A percentile compares a stretch with the other conserved stretches of the same genome.
These are phyloP conservation scores for Sipha maydis DNA, from an alignment of 2,888 invertebrate genomes.

Conservation along the genomic window DNA sequence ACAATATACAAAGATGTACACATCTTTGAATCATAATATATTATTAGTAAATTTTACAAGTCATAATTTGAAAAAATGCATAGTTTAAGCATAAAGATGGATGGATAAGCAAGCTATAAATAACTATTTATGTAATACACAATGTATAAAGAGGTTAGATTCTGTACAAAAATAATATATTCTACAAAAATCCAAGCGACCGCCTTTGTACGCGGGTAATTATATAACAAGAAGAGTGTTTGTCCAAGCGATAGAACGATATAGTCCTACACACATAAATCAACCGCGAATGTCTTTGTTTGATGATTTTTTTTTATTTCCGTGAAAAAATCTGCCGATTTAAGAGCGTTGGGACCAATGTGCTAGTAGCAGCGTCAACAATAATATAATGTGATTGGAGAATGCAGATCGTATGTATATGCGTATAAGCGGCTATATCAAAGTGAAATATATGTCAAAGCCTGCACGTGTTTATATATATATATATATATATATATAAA, in stretches of 20 bases:
- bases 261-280: not conserved
- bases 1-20: too few relatives aligned
- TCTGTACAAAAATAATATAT: too few relatives aligned
- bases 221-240: not conserved
- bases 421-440: not conserved
- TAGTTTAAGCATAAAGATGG: too few relatives aligned
- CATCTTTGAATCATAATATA: too few relatives aligned
- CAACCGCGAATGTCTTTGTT: not conserved
- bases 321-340: not conserved
- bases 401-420: not conserved
- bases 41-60: too few relatives aligned
- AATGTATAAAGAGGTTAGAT: too few relatives aligned
- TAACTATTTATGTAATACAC: too few relatives aligned
- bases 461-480: not conserved
- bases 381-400: constrained; percentile 11
- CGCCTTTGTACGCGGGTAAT: too few relatives aligned
- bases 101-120: too few relatives aligned
- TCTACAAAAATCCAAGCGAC: not conserved
- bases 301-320: not conserved
- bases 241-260: not conserved
- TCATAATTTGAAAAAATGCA: too few relatives aligned
- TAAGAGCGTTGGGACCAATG: not conserved
- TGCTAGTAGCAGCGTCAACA: not conserved
- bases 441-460: constrained; percentile 29
- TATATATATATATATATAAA: not conserved